These are phyloP conservation scores for Psittacula derbiana DNA, from an alignment of 2,797 vertebrate genomes.

Conservation along the genomic window DNA sequence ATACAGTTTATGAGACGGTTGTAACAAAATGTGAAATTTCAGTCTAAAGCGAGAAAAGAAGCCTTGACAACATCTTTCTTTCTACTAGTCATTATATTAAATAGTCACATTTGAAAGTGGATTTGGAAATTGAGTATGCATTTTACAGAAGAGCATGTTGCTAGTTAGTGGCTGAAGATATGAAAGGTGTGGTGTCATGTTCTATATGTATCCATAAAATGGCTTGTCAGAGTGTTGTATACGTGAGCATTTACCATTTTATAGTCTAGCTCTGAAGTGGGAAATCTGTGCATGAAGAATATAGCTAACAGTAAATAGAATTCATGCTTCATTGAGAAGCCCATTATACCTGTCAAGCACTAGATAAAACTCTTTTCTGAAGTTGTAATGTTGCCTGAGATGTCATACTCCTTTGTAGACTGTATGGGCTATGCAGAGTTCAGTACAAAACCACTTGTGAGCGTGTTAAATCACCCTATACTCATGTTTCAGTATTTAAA, in stretches of 20 bases:
- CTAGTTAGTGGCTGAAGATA: background rate
- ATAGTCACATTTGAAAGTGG: background rate
- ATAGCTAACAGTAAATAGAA: background rate
- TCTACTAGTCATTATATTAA: background rate
- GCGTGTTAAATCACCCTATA: background rate
- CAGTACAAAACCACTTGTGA: background rate
- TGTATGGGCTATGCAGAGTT: background rate
- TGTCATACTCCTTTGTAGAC: background rate
- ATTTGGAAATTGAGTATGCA: background rate
- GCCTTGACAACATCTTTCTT: background rate
- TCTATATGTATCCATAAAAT: background rate
- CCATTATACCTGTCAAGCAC: background rate
- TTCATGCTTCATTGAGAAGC: background rate
- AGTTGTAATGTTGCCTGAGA: background rate
- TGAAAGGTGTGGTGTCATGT: background rate
- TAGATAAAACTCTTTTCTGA: background rate
- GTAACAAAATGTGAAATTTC: background rate
- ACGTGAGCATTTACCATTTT: background rate
- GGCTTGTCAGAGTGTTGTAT: background rate
- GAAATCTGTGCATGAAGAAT: background rate
- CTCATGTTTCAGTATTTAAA: background rate
- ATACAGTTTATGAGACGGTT: background rate
- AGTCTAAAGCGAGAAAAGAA: background rate
- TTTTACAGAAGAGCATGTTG: background rate
- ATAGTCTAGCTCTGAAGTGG: background rate